Conservation (phyloP, 2,113 vertebrate genomes). For the Rhea americana region DNA sequence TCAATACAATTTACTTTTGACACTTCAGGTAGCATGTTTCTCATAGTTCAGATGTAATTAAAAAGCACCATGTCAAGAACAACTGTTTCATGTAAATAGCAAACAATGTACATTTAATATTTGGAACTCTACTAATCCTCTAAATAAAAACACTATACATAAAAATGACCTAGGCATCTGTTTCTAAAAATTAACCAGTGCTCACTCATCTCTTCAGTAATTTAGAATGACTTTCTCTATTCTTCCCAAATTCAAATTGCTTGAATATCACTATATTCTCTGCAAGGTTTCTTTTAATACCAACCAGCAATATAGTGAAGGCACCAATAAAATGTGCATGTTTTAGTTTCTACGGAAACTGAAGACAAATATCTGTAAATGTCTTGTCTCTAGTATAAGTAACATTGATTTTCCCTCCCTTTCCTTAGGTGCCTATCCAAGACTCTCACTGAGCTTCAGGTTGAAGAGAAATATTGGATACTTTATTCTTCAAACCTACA, state of each 20-base stretch:
- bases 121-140: neutral
- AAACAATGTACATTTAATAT: neutral
- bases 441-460: slow-evolving; percentile 96
- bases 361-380: slow-evolving; percentile 22
- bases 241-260: slow-evolving; percentile 6
- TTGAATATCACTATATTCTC: neutral
- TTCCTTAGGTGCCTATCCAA: slow-evolving; percentile 92
- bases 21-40: neutral
- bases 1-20: slow-evolving; percentile 4
- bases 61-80: neutral
- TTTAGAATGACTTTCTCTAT: neutral
- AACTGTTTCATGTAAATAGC: neutral
- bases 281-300: neutral
- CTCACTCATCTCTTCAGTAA: neutral
- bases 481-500: slow-evolving; percentile 98
- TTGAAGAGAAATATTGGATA: slow-evolving; percentile 98
- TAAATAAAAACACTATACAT: neutral
- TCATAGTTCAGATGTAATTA: neutral
- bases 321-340: neutral
- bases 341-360: slow-evolving; percentile 51
- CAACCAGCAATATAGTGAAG: neutral
- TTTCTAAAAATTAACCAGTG: neutral
- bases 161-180: slow-evolving; percentile 12
- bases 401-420: neutral
- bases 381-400: slow-evolving; percentile 44